These are phyloP conservation scores for Lasioglossum calceatum DNA, from an alignment of 2,888 invertebrate genomes.

Conservation along the genomic window DNA sequence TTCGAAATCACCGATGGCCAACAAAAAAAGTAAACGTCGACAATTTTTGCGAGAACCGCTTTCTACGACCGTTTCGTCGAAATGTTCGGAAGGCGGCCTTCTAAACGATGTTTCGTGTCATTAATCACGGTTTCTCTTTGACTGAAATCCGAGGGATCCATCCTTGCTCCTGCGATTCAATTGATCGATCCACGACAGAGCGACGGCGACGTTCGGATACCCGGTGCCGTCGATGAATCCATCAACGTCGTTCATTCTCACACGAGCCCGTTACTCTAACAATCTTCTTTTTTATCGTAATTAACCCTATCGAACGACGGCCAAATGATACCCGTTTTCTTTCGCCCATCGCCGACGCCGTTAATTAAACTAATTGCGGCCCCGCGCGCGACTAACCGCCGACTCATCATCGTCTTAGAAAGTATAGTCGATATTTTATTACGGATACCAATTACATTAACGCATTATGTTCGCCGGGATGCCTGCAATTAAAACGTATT, in stretches of 20 bases:
- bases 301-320: constrained; percentile 52
- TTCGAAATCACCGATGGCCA: not conserved
- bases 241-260: constrained; percentile 43
- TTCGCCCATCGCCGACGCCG: constrained; percentile 47
- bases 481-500: constrained; percentile 36
- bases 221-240: constrained; percentile 49
- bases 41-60: not conserved
- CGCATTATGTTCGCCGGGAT: constrained; percentile 47
- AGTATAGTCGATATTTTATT: constrained; percentile 41
- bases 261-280: constrained; percentile 24
- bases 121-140: constrained; percentile 26
- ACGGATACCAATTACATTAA: constrained; percentile 61
- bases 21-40: not conserved
- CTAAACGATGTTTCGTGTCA: constrained; percentile 26
- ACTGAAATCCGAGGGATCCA: not conserved
- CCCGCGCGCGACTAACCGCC: constrained; percentile 39
- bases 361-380: constrained; percentile 66
- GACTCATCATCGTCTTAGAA: constrained; percentile 54
- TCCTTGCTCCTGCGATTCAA: constrained; percentile 47
- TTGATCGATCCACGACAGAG: constrained; percentile 46
- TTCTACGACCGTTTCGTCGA: not conserved
- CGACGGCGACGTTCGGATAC: constrained; percentile 16
- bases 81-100: not conserved
- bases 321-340: constrained; percentile 42
- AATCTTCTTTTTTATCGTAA: constrained; percentile 36